These are phyloP conservation scores for Thaumetopoea pityocampa DNA, from an alignment of 1,140 invertebrate genomes.

Conservation along the genomic window DNA sequence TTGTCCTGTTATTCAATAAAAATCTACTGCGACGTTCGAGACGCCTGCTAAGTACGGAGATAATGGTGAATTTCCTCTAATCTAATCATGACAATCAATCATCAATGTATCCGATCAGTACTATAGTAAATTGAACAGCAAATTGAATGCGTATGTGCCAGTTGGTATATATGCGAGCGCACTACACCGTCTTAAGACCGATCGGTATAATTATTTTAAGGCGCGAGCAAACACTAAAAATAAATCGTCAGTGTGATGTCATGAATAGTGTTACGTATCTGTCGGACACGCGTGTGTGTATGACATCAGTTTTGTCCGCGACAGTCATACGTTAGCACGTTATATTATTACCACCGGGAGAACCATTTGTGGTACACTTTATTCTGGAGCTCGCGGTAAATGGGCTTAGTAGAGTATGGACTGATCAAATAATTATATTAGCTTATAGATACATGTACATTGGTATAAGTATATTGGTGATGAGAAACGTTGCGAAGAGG, in stretches of 20 bases:
- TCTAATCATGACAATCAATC: neutral
- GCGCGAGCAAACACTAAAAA: conserved; percentile 58
- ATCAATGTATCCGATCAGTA: neutral
- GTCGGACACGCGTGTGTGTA: conserved; percentile 46
- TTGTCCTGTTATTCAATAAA: no score
- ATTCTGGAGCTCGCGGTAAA: conserved; percentile 17
- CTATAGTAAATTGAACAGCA: conserved; percentile 1
- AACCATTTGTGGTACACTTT: conserved; percentile 32
- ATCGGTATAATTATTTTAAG: conserved; percentile 49
- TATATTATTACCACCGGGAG: conserved; percentile 46
- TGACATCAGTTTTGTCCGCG: conserved; percentile 59
- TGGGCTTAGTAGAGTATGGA: conserved; percentile 13
- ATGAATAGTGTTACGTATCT: conserved; percentile 60
- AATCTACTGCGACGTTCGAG: no score
- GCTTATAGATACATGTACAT: conserved; percentile 4
- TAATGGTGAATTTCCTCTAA: no score
- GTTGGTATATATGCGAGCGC: conserved; percentile 19
- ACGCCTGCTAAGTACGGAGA: no score
- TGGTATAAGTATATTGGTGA: no score
- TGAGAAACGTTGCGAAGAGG: no score
- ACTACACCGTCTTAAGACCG: conserved; percentile 33
- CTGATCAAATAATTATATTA: conserved; percentile 3
- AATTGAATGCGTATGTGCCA: neutral
- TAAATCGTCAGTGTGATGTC: conserved; percentile 62
- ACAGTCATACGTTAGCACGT: conserved; percentile 42